A percentile compares a stretch with the other conserved stretches of the same genome.
Conservation (phyloP, 2,888 invertebrate species). For the Pandemis heparana region DNA sequence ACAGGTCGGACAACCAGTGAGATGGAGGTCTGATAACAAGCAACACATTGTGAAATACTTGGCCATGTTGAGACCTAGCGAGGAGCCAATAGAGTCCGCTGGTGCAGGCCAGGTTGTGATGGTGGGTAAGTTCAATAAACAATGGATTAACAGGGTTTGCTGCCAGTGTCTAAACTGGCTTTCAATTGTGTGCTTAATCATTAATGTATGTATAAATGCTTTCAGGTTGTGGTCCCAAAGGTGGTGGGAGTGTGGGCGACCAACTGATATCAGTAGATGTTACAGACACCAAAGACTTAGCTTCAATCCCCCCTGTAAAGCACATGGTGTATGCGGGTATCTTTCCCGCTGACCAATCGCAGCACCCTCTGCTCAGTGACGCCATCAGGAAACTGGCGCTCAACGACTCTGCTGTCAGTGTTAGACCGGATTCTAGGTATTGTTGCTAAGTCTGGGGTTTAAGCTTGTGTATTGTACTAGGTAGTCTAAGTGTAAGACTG, state of each 20-base stretch:
- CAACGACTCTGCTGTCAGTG: slow-evolving; percentile 97
- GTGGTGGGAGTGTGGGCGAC: slow-evolving; percentile 79
- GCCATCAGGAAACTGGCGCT: slow-evolving; percentile 97
- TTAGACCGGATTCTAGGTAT: slow-evolving; percentile 92
- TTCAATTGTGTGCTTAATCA: background rate
- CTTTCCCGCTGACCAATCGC: slow-evolving; percentile 96
- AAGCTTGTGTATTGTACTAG: no score
- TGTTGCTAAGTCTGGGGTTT: background rate
- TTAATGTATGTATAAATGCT: slow-evolving; percentile 17
- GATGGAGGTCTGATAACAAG: slow-evolving; percentile 89
- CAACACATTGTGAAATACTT: slow-evolving; percentile 92
- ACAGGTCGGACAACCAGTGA: slow-evolving; percentile 90
- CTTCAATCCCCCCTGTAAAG: slow-evolving; percentile 63
- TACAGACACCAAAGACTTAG: slow-evolving; percentile 53
- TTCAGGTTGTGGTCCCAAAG: slow-evolving; percentile 78
- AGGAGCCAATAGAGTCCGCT: slow-evolving; percentile 87
- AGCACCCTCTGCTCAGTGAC: slow-evolving; percentile 89
- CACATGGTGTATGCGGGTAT: slow-evolving; percentile 86
- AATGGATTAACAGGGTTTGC: background rate
- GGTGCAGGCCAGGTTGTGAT: slow-evolving; percentile 97
- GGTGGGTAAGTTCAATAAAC: slow-evolving; percentile 79
- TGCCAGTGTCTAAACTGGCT: background rate
- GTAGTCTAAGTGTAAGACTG: no score
- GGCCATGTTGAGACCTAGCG: slow-evolving; percentile 92
- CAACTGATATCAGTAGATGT: slow-evolving; percentile 69